phyloP scores from a whole-genome alignment of 2,113 vertebrate genomes.

The Marmota flaviventris region DNA sequence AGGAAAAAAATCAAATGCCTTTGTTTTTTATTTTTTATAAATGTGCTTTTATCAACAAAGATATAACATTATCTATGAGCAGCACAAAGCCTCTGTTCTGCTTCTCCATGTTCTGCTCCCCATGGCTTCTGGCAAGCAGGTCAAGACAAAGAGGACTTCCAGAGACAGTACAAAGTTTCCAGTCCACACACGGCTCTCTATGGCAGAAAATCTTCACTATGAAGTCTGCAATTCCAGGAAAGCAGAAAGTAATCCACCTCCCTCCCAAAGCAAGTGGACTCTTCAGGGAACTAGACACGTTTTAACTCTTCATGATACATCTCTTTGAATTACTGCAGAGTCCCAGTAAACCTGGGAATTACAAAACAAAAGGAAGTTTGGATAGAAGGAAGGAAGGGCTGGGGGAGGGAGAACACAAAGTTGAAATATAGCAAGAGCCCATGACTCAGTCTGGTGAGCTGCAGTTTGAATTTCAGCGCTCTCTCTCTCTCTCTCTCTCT shows the following conservation, averaged over 20 bases:
- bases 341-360: background rate
- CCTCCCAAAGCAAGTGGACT: background rate
- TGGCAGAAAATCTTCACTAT: conserved; percentile 41
- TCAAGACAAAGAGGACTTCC: conserved; percentile 41
- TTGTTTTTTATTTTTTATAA: conserved; percentile 25
- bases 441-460: background rate
- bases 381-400: background rate
- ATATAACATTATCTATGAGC: background rate
- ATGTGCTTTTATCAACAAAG: conserved; percentile 18
- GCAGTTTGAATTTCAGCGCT: background rate
- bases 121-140: background rate
- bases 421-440: background rate
- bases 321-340: background rate
- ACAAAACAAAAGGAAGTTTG: background rate
- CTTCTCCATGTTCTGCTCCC: background rate
- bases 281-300: background rate
- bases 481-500: background rate
- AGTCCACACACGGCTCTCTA: background rate
- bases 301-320: background rate
- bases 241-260: background rate
- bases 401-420: background rate
- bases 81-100: background rate
- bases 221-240: conserved; percentile 48
- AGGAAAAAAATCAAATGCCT: background rate
- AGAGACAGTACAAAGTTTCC: background rate